These are phyloP conservation scores for Pseudorhiza aurosa DNA, from an alignment of 30 jellyfish, hydroid and myxozoan genomes.

Conservation along the genomic window DNA sequence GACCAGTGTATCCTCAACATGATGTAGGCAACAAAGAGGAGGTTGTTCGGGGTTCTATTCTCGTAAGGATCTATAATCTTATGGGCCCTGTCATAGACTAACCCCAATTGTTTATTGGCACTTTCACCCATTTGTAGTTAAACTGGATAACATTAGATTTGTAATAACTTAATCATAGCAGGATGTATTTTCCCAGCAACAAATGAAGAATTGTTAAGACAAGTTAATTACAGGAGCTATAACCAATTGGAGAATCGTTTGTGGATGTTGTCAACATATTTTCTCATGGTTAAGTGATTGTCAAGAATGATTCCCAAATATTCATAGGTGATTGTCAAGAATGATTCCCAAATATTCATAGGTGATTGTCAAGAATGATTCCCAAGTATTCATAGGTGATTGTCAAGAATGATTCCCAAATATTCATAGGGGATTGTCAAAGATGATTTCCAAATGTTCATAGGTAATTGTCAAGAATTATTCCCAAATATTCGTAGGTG, in stretches of 20 bases:
- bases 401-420: too few relatives aligned
- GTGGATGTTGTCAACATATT: conserved; percentile 16
- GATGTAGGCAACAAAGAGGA: too few relatives aligned
- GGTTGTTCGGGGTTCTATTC: conserved; percentile 18
- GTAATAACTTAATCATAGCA: conserved; percentile 4
- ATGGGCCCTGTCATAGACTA: conserved; percentile 8
- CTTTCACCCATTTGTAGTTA: conserved; percentile 6
- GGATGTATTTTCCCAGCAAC: conserved; percentile 23
- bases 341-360: conserved; percentile 16
- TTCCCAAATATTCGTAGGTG: too few relatives aligned
- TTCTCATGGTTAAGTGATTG: conserved; percentile 18
- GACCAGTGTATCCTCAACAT: too few relatives aligned
- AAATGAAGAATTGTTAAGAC: conserved; percentile 17
- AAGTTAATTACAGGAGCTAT: conserved; percentile 16
- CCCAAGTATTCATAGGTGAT: conserved; percentile 7
- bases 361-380: conserved; percentile 27
- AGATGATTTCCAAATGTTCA: too few relatives aligned
- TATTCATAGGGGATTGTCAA: too few relatives aligned
- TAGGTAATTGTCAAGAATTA: too few relatives aligned
- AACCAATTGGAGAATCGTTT: conserved; percentile 10
- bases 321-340: conserved; percentile 25
- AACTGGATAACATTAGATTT: conserved; percentile 22
- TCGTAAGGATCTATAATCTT: neutral
- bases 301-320: conserved; percentile 21
- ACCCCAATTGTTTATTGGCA: neutral